Conservation (phyloP, 2,888 invertebrate species). For the Loripinus fragilis region DNA sequence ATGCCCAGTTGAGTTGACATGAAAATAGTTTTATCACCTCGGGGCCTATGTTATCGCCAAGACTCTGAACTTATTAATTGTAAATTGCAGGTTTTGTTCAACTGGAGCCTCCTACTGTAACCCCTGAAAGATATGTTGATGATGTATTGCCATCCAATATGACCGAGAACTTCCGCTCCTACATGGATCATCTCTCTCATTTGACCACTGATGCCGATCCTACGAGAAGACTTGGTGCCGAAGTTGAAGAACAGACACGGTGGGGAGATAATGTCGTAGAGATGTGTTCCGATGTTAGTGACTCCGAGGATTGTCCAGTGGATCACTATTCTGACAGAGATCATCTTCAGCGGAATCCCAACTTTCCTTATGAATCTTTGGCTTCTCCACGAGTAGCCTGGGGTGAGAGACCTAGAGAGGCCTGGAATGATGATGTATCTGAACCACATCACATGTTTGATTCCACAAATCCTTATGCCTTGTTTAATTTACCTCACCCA, state of each 20-base stretch:
- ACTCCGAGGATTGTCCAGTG: slow-evolving; percentile 44
- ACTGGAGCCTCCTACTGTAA: background rate
- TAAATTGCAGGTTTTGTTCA: background rate
- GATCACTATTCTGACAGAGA: slow-evolving; percentile 12
- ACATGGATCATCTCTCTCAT: slow-evolving; percentile 74
- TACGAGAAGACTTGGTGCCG: slow-evolving; percentile 24
- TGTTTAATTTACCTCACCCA: slow-evolving; percentile 71
- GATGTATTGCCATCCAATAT: slow-evolving; percentile 41
- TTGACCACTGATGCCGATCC: slow-evolving; percentile 60
- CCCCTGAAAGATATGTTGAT: slow-evolving; percentile 18
- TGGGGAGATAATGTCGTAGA: slow-evolving; percentile 51
- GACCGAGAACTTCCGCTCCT: slow-evolving; percentile 70
- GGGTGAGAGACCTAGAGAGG: slow-evolving; percentile 47
- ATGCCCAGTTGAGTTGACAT: too few species aligned
- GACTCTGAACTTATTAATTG: too few species aligned
- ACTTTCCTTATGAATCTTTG: slow-evolving; percentile 49
- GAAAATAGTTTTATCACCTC: too few species aligned
- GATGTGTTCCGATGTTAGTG: slow-evolving; percentile 62
- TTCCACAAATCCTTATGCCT: slow-evolving; percentile 69
- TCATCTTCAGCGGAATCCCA: slow-evolving; percentile 39
- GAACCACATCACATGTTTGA: slow-evolving; percentile 59
- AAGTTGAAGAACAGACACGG: slow-evolving; percentile 19
- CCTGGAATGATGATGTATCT: slow-evolving; percentile 52
- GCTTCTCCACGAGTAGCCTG: slow-evolving; percentile 51
- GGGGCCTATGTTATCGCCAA: too few species aligned